These are phyloP conservation scores for Halcyon chelicuti DNA, from an alignment of 2,797 vertebrate genomes.

Conservation along the genomic window DNA sequence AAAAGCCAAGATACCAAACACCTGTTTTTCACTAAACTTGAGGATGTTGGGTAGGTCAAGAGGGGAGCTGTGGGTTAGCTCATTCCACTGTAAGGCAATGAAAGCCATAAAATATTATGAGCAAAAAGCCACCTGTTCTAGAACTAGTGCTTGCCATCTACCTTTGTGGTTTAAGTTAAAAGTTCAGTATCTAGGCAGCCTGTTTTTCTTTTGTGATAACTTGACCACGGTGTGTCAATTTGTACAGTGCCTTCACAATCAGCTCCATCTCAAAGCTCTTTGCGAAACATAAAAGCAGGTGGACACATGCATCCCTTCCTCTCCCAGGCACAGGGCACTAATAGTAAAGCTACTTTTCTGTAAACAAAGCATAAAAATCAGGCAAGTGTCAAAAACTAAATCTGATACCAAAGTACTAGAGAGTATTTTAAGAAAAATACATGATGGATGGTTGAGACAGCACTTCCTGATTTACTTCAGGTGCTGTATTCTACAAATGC, in stretches of 20 bases:
- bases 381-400: neutral
- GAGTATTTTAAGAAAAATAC: neutral
- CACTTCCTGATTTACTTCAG: neutral
- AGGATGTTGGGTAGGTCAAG: conserved; percentile 66
- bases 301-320: neutral
- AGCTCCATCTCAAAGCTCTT: neutral
- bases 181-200: conserved; percentile 12
- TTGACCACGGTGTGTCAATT: neutral
- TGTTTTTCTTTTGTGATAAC: conserved; percentile 9
- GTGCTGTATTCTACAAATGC: neutral
- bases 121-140: conserved; percentile 74
- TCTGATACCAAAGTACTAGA: neutral
- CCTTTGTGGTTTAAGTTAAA: conserved; percentile 56
- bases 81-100: conserved; percentile 70
- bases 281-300: neutral
- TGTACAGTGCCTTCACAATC: neutral
- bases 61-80: conserved; percentile 60
- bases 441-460: neutral
- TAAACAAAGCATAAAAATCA: neutral
- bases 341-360: neutral
- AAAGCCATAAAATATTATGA: conserved; percentile 73
- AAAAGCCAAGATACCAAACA: conserved; percentile 55
- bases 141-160: conserved; percentile 41
- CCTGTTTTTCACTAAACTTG: conserved; percentile 71
- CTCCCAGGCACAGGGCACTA: neutral